Evolutionary conservation across 2,888 invertebrate species (phyloP).

Genomic region (Ganaspis brasiliensis): DNA sequence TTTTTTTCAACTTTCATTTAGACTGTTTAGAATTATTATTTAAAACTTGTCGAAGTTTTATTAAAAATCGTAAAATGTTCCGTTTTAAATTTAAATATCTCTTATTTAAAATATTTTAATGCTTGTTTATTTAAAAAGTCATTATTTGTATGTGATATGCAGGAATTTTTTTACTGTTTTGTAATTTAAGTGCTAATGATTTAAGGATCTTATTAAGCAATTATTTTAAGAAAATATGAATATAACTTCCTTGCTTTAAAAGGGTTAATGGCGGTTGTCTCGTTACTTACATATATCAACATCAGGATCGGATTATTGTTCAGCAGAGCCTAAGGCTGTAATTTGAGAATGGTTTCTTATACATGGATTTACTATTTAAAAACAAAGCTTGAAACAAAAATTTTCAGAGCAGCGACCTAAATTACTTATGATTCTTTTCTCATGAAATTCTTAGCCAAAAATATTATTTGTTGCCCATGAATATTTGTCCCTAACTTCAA

Average conservation of each 20-base stretch:
- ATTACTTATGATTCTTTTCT: too few species aligned
- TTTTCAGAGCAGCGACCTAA: background rate
- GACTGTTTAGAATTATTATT: too few species aligned
- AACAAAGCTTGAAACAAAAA: background rate
- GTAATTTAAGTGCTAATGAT: background rate
- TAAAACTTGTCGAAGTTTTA: too few species aligned
- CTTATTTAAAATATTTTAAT: too few species aligned
- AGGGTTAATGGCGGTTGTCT: constrained; percentile 30
- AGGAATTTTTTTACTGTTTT: background rate
- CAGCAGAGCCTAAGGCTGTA: constrained; percentile 24
- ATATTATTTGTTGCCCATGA: too few species aligned
- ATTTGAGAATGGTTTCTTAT: background rate
- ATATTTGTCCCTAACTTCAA: too few species aligned
- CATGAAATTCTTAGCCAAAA: too few species aligned
- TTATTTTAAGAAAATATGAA: constrained; percentile 11
- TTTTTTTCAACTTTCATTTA: too few species aligned
- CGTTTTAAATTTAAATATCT: too few species aligned
- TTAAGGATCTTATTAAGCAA: background rate
- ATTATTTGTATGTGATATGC: too few species aligned
- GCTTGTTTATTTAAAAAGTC: too few species aligned
- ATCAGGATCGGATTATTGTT: constrained; percentile 32
- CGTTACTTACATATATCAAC: constrained; percentile 26
- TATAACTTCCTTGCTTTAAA: constrained; percentile 29
- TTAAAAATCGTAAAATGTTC: too few species aligned
- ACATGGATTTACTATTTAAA: background rate